Conservation (phyloP, 2,888 invertebrate species). For the Neelides folsomi region DNA sequence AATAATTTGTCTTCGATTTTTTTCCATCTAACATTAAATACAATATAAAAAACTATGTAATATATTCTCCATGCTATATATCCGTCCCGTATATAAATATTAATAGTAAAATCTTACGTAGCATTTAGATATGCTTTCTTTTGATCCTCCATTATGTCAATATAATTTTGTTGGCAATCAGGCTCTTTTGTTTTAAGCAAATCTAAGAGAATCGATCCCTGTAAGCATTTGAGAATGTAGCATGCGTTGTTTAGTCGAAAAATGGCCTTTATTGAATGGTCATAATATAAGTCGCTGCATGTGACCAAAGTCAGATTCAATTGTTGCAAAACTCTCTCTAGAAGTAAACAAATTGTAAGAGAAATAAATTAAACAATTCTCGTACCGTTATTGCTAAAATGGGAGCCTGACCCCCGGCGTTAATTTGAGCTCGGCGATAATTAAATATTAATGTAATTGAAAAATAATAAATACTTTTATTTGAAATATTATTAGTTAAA, state of each 20-base stretch:
- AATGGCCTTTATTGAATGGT: constrained; percentile 68
- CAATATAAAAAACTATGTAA: too few species aligned
- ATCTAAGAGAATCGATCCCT: constrained; percentile 68
- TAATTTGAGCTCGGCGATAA: too few species aligned
- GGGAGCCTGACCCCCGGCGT: too few species aligned
- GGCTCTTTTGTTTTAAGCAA: constrained; percentile 68
- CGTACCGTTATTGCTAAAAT: too few species aligned
- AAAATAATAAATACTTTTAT: too few species aligned
- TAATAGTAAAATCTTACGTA: constrained; percentile 14
- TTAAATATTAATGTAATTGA: too few species aligned
- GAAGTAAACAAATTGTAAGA: constrained; percentile 6
- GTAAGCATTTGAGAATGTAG: constrained; percentile 82
- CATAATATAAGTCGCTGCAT: constrained; percentile 83
- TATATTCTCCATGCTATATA: too few species aligned
- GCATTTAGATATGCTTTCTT: constrained; percentile 52
- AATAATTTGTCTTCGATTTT: constrained; percentile 62
- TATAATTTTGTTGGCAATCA: constrained; percentile 71
- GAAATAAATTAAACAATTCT: neutral
- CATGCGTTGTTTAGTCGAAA: constrained; percentile 90
- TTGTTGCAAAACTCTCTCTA: constrained; percentile 78
- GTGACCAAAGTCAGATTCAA: constrained; percentile 75
- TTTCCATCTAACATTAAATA: constrained; percentile 55
- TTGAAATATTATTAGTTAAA: too few species aligned
- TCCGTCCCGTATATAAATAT: constrained; percentile 2
- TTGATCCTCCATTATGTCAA: constrained; percentile 71